Conservation (phyloP, 2,888 invertebrate genomes). For the Drosophila merina region DNA sequence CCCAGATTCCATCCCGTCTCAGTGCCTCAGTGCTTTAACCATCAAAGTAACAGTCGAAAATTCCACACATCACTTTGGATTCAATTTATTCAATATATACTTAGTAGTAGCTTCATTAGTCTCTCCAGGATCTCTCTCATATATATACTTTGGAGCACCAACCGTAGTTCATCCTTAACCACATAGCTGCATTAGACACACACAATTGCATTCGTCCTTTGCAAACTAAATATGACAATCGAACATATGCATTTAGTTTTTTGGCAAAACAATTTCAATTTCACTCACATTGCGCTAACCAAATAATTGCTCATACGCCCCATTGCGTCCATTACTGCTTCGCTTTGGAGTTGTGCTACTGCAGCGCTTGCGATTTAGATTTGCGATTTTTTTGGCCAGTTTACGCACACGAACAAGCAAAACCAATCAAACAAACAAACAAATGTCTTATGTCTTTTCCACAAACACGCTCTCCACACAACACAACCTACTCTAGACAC, state of each 20-base stretch:
- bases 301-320: slow-evolving; percentile 63
- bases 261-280: slow-evolving; percentile 43
- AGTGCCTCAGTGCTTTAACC: slow-evolving; percentile 32
- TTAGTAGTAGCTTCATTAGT: slow-evolving; percentile 10
- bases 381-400: slow-evolving; percentile 30
- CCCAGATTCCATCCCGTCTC: slow-evolving; percentile 23
- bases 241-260: slow-evolving; percentile 36
- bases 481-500: not conserved
- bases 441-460: not conserved
- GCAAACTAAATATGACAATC: slow-evolving; percentile 5
- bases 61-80: not conserved
- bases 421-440: slow-evolving; percentile 3
- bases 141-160: slow-evolving; percentile 40
- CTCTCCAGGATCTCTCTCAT: slow-evolving; percentile 7
- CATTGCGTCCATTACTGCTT: slow-evolving; percentile 53
- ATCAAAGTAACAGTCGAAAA: slow-evolving; percentile 7
- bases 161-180: slow-evolving; percentile 42
- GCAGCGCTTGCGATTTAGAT: slow-evolving; percentile 29
- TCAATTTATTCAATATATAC: not conserved
- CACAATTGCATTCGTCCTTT: slow-evolving; percentile 50
- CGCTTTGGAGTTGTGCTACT: slow-evolving; percentile 51
- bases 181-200: slow-evolving; percentile 45
- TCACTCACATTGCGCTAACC: slow-evolving; percentile 40
- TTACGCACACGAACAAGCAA: slow-evolving; percentile 15
- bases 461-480: slow-evolving; percentile 8